Base-by-base conservation (phyloP, 2,888 invertebrate species). In the Spialia ferax region DNA sequence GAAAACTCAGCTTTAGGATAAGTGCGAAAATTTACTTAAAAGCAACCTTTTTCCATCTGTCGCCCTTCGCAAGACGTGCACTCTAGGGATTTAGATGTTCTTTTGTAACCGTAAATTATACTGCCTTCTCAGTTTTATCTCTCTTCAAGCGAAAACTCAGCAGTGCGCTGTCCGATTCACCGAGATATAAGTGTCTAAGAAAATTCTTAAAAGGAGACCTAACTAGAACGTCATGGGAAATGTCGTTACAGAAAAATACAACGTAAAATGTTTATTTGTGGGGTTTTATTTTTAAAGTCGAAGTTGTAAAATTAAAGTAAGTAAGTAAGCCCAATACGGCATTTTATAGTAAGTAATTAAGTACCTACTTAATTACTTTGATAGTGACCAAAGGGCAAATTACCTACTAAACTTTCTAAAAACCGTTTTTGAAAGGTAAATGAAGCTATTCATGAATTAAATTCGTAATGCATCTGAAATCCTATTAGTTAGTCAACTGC, bases 31-130 rank as follows among this genome's bases (percentile, higher is more conserved):
- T 23, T 29, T 52, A 35, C 32, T 45, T 45, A 38, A 52, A 62
- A 35, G 38, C 35, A 54, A 63, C 35, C 26, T 18, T 32, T 52
- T 62, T 52, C 52, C 23, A 48, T 15, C 62, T 62, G 50, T 50
- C 62, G 62, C 15, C 42, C 42, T 15, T 15, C 38, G 35, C 38
- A 0, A 38, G 18, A 52, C 23, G 62, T 54, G 52, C 38, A 55
- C 54, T 63, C 23, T 11, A 26, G 63, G 55, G 63, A 63, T 42
- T 55, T 63, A 45, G 23, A 42, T 54, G 42, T 55, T 63, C 63
- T 55, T 63, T 63, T 63, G 63, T 55, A 52, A 55, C 20, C 63
- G 63, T 63, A 52, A 63, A 55, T 63, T 63, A 42, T 63, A 54
- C 38, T 54, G 52, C 26, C 42, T 63, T 22, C 62, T 52, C n/a